Evolutionary conservation across 2,113 vertebrate genomes (phyloP).

Genomic region (Isichthys henryi): DNA sequence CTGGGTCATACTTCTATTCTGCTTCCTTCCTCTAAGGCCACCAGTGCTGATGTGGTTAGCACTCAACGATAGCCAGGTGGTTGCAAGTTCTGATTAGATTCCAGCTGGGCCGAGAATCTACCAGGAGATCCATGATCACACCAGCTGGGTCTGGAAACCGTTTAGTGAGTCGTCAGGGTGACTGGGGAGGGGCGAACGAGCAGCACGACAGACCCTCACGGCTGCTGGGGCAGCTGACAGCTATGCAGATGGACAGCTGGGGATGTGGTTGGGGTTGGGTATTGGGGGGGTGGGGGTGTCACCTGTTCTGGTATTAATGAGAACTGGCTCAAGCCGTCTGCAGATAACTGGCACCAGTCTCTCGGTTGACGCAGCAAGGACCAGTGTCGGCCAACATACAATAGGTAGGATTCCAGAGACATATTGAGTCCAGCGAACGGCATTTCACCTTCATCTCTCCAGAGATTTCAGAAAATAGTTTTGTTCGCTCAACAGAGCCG

Average conservation of each 20-base stretch:
- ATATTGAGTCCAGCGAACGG: too few relatives aligned
- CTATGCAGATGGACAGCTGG: conserved; percentile 49
- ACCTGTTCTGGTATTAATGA: conserved; percentile 17
- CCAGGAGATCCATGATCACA: conserved; percentile 37
- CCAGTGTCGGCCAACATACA: neutral
- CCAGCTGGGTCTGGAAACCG: conserved; percentile 43
- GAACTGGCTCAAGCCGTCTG: neutral
- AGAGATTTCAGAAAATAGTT: conserved; percentile 26
- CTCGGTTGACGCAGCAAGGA: neutral
- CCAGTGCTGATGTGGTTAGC: conserved; percentile 15
- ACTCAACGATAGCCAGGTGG: conserved; percentile 37
- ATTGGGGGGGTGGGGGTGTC: neutral
- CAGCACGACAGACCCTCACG: conserved; percentile 22
- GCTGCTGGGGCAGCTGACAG: conserved; percentile 42
- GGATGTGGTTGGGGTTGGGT: conserved; percentile 35
- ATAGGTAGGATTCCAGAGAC: neutral
- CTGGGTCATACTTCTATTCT: neutral
- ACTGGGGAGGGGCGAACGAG: conserved; percentile 24
- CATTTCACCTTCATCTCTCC: conserved; percentile 1
- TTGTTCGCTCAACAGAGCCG: conserved; percentile 15
- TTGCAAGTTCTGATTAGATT: conserved; percentile 41
- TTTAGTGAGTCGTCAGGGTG: conserved; percentile 35
- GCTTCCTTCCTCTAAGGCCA: neutral
- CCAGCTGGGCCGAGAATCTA: conserved; percentile 45
- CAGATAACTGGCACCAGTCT: neutral